Base-by-base conservation (phyloP, 23 tunicate genomes). In the Oikopleura vanhoeffeni region DNA sequence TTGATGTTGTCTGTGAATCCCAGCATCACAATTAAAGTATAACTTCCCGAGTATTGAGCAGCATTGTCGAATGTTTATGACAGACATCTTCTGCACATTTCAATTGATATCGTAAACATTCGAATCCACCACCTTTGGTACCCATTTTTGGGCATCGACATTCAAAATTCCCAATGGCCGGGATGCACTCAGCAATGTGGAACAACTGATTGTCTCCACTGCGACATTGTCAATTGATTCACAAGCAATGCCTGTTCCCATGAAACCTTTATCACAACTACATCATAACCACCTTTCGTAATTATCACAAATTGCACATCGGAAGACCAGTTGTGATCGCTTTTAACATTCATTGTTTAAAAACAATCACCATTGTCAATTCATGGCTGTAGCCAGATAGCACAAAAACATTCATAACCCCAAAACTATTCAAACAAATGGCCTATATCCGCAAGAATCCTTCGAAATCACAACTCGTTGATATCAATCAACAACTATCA, bases 71-170 rank as follows among this genome's bases (percentile, higher is more conserved):
- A 71, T 30, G 38, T 13, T 71, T 32, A 71, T 71, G 83, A 40
- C 91, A 86, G 40, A 38, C 60, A 1, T 40, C 27, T 0, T 76
- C 88, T 38, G 30, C 41, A 64, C 91, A 89, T 86, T 89, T n/a
- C n/a, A 88, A 40, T 89, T 84, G 0, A 86, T 86, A 84, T 89
- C 91, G 83, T 60, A 0, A n/a, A n/a, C 79, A 71, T 32, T 71
- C 32, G 2, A 18, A 41, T 40, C 90, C 90, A 83, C 83, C 85
- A 0, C 90, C 90, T 24, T 36, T 24, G 75, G 67, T 84, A 28
- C 87, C 89, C 8, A 32, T 28, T 39, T 39, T n/a, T n/a, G n/a
- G 30, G 64, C 89, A 87, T 35, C 39, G 34, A 40, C 89, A 87
- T 3, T n/a, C n/a, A 57, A 40, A 87, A 39, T 83, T 83, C 75